Evolutionary conservation across 2,113 vertebrate species (phyloP), one percentile per base, ranked within the genome.

Genomic region (Phrynocephalus versicolor): DNA sequence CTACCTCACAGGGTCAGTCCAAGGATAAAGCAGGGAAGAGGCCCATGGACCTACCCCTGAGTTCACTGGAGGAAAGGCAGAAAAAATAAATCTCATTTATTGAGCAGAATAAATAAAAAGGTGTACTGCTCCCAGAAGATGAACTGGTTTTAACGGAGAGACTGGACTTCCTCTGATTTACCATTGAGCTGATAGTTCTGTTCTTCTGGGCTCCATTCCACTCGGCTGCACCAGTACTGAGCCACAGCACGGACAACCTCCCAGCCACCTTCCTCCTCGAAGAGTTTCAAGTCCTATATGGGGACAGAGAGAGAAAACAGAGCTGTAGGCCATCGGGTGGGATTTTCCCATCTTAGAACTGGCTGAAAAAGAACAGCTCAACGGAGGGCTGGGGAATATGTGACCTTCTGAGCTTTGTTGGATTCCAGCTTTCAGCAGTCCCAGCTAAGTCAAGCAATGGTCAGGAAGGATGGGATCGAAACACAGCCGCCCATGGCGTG

Each of bases 191-290:
- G 97, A 91, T 98, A 99, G 78, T 94, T 91, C 58, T 96, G 92
- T 51, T 98, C 97, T 30, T 93, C 91, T 0, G 95, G 75, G 2
- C 90, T 97, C 98, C 97, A 99, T 60, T 94, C 96, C 13, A 96
- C 98, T 60, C 98, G 96, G 87, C 98, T 99, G 90, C 97, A 97
- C 98, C 98, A 99, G 87, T 98, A 99, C 90, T 96, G 97, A 9
- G 98, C 98, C 87, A 99, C 96, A 0, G 97, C 96, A 15, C 89
- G 91, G 73, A 99, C 96, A 92, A 99, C 96, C 3, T 97, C 92
- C 94, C 97, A 98, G 92, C 98, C 98, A 0, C 91, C 96, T 0
- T 95, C 96, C 57, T 97, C 96, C 62, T 0, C 93, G 94, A 99
- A 99, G 92, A 99, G 93, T 80, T 96, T 94, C 89, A 96, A 33